Conservation (phyloP, 2,797 vertebrate genomes). For the Cygnus olor region DNA sequence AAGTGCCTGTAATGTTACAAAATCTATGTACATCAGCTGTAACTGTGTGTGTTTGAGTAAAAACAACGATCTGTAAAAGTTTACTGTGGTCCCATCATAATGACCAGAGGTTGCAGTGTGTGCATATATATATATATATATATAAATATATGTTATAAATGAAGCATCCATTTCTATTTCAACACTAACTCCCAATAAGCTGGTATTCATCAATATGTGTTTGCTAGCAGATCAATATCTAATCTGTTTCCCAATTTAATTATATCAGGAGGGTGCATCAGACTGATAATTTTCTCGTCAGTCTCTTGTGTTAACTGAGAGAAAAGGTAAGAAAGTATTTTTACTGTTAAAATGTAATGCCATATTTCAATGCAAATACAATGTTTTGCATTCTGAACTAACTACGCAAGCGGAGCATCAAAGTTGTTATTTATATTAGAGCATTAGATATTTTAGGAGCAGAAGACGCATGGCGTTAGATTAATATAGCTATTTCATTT, state of each 20-base stretch:
- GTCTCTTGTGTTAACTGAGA: not conserved
- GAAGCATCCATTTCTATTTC: constrained; percentile 36
- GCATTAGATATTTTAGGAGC: constrained; percentile 15
- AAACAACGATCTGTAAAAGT: not conserved
- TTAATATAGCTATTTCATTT: constrained; percentile 38
- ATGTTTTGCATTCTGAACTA: constrained; percentile 14
- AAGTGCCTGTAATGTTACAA: not conserved
- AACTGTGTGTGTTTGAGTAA: not conserved
- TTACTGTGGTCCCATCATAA: not conserved
- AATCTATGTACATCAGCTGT: not conserved
- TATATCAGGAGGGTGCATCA: not conserved
- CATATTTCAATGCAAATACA: constrained; percentile 10
- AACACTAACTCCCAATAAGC: constrained; percentile 22
- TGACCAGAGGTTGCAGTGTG: not conserved
- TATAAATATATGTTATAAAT: not conserved
- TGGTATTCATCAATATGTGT: constrained; percentile 25
- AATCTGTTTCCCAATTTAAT: constrained; percentile 65
- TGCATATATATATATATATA: not conserved
- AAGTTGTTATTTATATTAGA: constrained; percentile 21
- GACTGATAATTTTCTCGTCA: constrained; percentile 11
- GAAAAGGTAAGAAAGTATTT: not conserved
- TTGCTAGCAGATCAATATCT: constrained; percentile 55
- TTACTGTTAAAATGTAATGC: not conserved
- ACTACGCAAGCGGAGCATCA: not conserved
- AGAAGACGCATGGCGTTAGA: constrained; percentile 27